A percentile compares a stretch with the other conserved stretches of the same genome.
These are phyloP conservation scores for Pomacea canaliculata DNA, from an alignment of 2,888 invertebrate species.

Conservation along the genomic window DNA sequence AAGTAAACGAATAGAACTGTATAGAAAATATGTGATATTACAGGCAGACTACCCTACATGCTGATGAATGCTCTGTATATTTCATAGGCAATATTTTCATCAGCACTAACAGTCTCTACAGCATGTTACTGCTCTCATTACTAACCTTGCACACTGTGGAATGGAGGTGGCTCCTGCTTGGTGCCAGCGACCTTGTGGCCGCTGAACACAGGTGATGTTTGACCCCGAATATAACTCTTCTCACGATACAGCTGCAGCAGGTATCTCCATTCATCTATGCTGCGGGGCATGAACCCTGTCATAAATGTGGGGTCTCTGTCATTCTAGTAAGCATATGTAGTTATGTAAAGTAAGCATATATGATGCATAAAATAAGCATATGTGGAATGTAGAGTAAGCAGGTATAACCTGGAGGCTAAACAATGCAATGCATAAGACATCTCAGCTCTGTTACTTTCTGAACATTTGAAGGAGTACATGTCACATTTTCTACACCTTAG, in stretches of 20 bases:
- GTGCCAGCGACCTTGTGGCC: no score
- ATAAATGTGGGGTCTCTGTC: no score
- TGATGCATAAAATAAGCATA: background rate
- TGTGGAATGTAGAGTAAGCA: no score
- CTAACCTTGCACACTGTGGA: background rate
- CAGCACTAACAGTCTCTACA: no score
- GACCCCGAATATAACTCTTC: background rate
- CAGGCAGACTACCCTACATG: no score
- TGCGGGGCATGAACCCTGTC: constrained; percentile 44
- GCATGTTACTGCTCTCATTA: constrained; percentile 6
- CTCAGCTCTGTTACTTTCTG: background rate
- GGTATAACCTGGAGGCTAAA: background rate
- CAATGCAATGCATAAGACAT: background rate
- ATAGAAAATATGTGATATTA: no score
- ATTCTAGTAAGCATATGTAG: background rate
- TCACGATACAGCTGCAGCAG: constrained; percentile 29
- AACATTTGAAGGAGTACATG: no score
- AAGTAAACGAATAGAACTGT: no score
- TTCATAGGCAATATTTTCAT: no score
- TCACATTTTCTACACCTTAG: no score
- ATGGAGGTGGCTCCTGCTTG: no score
- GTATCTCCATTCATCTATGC: constrained; percentile 45
- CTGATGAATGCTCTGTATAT: no score
- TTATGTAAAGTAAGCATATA: background rate
- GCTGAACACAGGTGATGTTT: background rate